Evolutionary conservation across 2,113 vertebrate genomes (phyloP).

Genomic region (Xiphophorus couchianus): DNA sequence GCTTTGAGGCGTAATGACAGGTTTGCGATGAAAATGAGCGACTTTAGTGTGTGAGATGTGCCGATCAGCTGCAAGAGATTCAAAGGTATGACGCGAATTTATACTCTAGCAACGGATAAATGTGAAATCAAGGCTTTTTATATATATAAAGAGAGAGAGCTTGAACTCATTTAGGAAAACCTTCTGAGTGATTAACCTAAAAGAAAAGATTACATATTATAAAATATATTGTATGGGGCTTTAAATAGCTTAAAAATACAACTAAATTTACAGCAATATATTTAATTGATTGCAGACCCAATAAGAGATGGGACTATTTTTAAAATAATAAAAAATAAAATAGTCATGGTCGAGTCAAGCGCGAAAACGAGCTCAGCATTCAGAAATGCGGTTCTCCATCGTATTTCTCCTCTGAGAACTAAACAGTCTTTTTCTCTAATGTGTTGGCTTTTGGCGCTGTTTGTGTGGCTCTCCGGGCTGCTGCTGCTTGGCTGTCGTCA

Average conservation of each 20-base stretch:
- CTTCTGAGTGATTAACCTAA: too few relatives aligned
- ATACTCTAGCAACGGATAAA: neutral
- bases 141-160: neutral
- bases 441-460: neutral
- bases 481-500: neutral
- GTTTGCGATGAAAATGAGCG: slow-evolving; percentile 25
- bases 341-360: neutral
- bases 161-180: neutral
- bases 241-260: neutral
- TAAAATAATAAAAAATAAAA: neutral
- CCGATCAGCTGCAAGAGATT: slow-evolving; percentile 46
- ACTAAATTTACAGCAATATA: neutral
- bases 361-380: neutral
- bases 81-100: slow-evolving; percentile 58
- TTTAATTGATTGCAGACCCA: neutral
- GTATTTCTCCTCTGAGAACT: neutral
- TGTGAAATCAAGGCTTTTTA: neutral
- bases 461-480: neutral
- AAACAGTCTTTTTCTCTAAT: neutral
- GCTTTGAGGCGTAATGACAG: slow-evolving; percentile 24
- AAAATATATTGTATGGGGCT: neutral
- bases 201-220: neutral
- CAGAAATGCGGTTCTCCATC: too few relatives aligned
- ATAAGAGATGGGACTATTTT: too few relatives aligned
- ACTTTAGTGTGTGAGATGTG: slow-evolving; percentile 25